These are phyloP conservation scores for Leuctra nigra DNA, from an alignment of 2,888 invertebrate genomes.

Conservation along the genomic window DNA sequence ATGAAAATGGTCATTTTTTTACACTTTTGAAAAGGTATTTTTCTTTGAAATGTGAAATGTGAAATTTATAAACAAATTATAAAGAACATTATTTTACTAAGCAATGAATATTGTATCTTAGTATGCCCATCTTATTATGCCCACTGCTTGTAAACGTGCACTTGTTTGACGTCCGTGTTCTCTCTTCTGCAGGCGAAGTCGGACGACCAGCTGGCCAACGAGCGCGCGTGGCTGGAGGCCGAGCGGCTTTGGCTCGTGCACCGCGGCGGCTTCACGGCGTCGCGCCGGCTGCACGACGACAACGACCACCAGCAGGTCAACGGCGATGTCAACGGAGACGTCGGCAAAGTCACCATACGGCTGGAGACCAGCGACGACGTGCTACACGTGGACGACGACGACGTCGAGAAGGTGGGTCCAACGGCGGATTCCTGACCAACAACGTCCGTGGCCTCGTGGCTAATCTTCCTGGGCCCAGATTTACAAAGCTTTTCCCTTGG, in stretches of 20 bases:
- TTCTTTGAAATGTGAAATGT: too few relatives aligned
- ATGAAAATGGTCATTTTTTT: too few relatives aligned
- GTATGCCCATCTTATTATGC: too few relatives aligned
- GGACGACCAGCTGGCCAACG: conserved; percentile 57
- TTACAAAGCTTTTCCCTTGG: too few relatives aligned
- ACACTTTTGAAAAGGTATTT: too few relatives aligned
- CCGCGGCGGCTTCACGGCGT: conserved; percentile 85
- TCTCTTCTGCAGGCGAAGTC: conserved; percentile 45
- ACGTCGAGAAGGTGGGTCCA: conserved; percentile 82
- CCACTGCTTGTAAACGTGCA: too few relatives aligned
- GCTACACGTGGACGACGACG: conserved; percentile 89
- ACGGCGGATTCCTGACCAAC: neutral
- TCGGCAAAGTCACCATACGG: conserved; percentile 63
- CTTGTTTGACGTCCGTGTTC: neutral
- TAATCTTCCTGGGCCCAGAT: too few relatives aligned
- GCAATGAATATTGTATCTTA: too few relatives aligned
- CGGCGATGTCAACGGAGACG: conserved; percentile 12
- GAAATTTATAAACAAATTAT: too few relatives aligned
- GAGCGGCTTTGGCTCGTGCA: conserved; percentile 88
- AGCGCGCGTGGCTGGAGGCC: conserved; percentile 62
- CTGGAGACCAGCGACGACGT: conserved; percentile 76
- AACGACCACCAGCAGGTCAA: neutral
- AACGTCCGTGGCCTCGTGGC: neutral
- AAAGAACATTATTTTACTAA: too few relatives aligned
- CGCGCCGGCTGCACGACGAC: conserved; percentile 38